Evolutionary conservation across 2,113 vertebrate species (phyloP).

Genomic region (Cisticola juncidis): DNA sequence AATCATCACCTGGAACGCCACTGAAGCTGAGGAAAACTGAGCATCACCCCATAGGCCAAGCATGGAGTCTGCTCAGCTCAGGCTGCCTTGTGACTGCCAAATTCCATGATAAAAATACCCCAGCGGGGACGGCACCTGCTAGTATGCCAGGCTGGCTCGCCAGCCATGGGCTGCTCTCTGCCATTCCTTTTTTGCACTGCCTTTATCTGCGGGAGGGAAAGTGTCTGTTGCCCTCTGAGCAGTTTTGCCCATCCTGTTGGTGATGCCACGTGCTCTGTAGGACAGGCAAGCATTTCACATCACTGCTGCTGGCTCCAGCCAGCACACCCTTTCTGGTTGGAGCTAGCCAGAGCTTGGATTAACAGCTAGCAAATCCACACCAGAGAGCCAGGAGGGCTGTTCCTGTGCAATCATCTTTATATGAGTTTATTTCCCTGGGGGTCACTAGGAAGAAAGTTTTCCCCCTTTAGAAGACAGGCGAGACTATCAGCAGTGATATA

Average conservation of each 20-base stretch:
- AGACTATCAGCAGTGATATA: conserved; percentile 51
- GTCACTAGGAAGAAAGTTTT: not conserved
- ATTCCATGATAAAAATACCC: conserved; percentile 50
- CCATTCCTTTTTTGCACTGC: not conserved
- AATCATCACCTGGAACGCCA: not conserved
- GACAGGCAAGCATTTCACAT: not conserved
- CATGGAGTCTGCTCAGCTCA: not conserved
- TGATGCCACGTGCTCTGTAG: not conserved
- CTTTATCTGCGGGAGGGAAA: not conserved
- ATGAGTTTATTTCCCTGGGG: not conserved
- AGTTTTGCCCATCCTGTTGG: not conserved
- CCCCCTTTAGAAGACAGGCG: not conserved
- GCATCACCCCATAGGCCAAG: not conserved
- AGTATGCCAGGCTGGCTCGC: not conserved
- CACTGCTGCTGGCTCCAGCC: not conserved
- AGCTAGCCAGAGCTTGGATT: not conserved
- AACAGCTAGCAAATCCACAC: not conserved
- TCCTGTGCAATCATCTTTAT: not conserved
- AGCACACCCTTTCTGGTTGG: accelerated
- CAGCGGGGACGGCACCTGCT: not conserved
- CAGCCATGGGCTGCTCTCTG: not conserved
- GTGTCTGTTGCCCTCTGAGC: not conserved
- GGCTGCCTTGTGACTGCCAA: conserved; percentile 47
- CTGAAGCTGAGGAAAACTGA: not conserved
- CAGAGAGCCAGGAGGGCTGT: not conserved